phyloP scores from a whole-genome alignment of 64 coral and sea anemone genomes.

The Montipora foliosa region DNA sequence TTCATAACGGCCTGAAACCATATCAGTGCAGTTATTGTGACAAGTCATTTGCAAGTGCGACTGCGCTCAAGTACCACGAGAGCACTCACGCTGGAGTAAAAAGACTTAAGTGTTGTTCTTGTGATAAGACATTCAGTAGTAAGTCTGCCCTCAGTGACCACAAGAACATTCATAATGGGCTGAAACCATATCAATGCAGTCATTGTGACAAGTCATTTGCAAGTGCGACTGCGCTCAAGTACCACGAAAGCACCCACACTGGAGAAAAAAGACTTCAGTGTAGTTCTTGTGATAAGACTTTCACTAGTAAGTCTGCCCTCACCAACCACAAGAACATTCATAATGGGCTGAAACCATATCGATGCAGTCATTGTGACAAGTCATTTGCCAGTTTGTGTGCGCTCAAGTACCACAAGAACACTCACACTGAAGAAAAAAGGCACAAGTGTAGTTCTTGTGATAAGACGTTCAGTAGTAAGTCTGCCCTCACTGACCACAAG shows the following conservation, averaged over 20 bases:
- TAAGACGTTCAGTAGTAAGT: neutral
- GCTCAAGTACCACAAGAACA: neutral
- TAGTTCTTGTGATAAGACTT: neutral
- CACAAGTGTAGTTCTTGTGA: slow-evolving; percentile 42
- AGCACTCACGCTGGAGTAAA: slow-evolving; percentile 19
- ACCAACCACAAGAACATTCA: slow-evolving; percentile 6
- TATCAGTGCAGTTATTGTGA: slow-evolving; percentile 25
- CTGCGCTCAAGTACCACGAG: neutral
- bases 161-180: neutral
- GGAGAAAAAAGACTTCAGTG: too few species aligned
- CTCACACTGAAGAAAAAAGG: slow-evolving; percentile 28
- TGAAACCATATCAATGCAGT: slow-evolving; percentile 26
- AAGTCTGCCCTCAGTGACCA: neutral
- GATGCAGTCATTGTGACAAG: slow-evolving; percentile 31
- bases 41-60: neutral
- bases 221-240: too few species aligned
- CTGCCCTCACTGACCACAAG: neutral
- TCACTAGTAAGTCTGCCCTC: too few species aligned
- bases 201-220: slow-evolving; percentile 40
- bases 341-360: neutral
- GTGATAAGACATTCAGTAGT: slow-evolving; percentile 17
- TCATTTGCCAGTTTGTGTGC: neutral
- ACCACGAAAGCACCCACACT: too few species aligned
- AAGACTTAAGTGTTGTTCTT: slow-evolving; percentile 21
- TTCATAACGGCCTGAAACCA: neutral